Evolutionary conservation across 2,113 vertebrate genomes (phyloP), one percentile per base, ranked within the genome.

Genomic region (Cephalopterus ornatus): DNA sequence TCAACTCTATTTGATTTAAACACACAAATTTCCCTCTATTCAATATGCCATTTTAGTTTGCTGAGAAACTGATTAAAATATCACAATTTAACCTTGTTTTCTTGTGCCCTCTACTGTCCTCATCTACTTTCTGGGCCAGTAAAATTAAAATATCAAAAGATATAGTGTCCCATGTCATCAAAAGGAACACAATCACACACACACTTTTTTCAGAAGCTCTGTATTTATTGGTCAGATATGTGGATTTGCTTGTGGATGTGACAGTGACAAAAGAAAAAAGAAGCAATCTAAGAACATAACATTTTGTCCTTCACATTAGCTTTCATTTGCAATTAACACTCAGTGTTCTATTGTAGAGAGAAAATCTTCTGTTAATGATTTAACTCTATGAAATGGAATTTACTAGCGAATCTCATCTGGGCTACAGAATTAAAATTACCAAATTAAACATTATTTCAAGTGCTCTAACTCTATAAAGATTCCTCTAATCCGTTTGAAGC

Each of bases 381-480:
- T 71, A 85, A 89, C 63, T 63, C 39, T 70, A 46, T 56, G 14
- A 91, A 67, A 85, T 35, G 67, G 21, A 81, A 81, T 87, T 89
- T 74, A 59, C 35, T 67, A 35, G 14, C 77, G n/a, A 55, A 78
- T 84, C 37, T 72, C 58, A 71, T 78, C 61, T 87, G 50, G 56
- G 47, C 23, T 74, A 47, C 30, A 87, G 47, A 65, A 71, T 89
- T 87, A 50, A 86, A 91, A 78, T 74, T 23, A 59, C 85, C 39
- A 88, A 93, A 85, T 77, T 81, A 89, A 89, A 56, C 33, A 30
- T 89, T 71, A 70, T 74, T 97, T 84, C 20, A 81, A 67, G 39
- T 49, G 47, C 30, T 87, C 8, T 67, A 44, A 82, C 93, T 93
- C 47, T 82, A 15, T 42, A 35, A 71, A 67, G 15, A 35, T 78